Base-by-base conservation (phyloP, 1,140 invertebrate genomes). In the Periplaneta americana region DNA sequence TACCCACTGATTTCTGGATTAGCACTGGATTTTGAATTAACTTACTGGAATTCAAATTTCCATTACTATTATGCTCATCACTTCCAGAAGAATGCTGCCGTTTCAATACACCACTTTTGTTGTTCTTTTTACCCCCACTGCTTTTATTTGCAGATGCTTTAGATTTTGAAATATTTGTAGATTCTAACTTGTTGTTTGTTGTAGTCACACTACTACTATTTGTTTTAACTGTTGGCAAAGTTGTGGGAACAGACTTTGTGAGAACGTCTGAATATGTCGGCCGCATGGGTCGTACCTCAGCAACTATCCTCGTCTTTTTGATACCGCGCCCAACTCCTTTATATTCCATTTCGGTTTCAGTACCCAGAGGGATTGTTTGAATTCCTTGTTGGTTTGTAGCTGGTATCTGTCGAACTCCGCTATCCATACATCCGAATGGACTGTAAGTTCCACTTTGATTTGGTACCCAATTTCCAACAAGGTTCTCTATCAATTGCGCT, bases 241-340 rank as follows among this genome's bases (percentile, higher is more conserved):
- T 84, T 34, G 82, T 34, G 6, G 89, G 88, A 0, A 88, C 89
- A 77, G 92, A 93, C 87, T 96, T 96, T 22, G 93, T 92, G 18
- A 96, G 84, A 15, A 96, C 94, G 88, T 95, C 95, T 2, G 95
- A 96, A 86, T 96, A 96, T 33, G 93, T 93, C 32, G 94, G 94
- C 80, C 95, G 89, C 94, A 96, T 95, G 8, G 95, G 95, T 85
- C 95, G 95, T 0, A 96, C 95, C 89, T 96, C 95, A 34, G 94
- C 95, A 1, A 96, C 92, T 85, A 94, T 95, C 34, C 94, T 89
- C 78, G 92, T 92, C 85, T 95, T 96, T 31, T 39, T 34, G 18
- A 36, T 17, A 34, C 34, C 33, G 13, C 75, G 81, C 18, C 81
- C 81, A 33, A 81, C 33, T 28, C 81, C 81, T 28, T 81, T 81